Conservation (phyloP, 2,888 invertebrate species). For the Drosophila peninsularis region DNA sequence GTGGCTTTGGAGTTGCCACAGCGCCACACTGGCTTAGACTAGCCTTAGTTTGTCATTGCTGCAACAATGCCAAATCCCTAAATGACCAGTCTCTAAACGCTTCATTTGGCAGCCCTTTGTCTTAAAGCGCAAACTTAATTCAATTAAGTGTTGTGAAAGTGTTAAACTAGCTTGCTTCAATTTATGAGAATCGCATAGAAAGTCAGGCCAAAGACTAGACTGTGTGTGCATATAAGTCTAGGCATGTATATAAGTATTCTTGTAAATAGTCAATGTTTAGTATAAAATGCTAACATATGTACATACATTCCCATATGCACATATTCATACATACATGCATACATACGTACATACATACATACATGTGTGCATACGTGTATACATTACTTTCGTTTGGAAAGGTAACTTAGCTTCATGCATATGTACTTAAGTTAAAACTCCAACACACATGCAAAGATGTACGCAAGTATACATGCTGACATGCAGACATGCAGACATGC, state of each 20-base stretch:
- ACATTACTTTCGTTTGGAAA: constrained; percentile 3
- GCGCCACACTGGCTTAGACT: constrained; percentile 17
- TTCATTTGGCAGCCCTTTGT: constrained; percentile 40
- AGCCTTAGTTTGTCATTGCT: constrained; percentile 18
- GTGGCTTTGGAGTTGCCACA: constrained; percentile 30
- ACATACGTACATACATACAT: neutral
- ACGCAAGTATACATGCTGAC: neutral
- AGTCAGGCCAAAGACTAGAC: neutral
- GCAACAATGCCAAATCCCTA: constrained; percentile 35
- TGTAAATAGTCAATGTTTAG: neutral
- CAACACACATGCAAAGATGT: neutral
- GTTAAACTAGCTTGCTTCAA: neutral
- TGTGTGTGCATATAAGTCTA: neutral
- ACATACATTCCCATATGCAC: neutral
- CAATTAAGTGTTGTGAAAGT: constrained; percentile 55
- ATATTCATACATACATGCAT: neutral
- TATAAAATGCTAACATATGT: neutral
- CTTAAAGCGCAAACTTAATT: constrained; percentile 44
- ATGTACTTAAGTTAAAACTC: neutral
- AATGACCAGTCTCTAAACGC: constrained; percentile 49
- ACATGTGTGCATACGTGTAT: neutral
- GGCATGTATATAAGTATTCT: neutral
- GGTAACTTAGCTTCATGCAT: neutral
- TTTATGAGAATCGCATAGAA: constrained; percentile 8
- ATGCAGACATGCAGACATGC: neutral